Base-by-base conservation (phyloP, 2,797 vertebrate species). In the Chromis chromis region DNA sequence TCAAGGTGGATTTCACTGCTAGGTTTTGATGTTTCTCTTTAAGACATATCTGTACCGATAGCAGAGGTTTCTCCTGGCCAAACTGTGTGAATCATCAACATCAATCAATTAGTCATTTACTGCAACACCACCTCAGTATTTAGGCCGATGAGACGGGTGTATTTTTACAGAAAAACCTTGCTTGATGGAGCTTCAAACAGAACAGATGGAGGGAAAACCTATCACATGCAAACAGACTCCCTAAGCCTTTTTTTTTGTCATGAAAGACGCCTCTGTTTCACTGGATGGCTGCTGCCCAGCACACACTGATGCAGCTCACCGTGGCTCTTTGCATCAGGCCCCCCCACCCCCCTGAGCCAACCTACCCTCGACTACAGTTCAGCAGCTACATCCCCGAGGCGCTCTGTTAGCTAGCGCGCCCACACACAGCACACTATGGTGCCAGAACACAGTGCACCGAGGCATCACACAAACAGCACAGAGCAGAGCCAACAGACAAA, bases 371-470 rank as follows among this genome's bases (percentile, higher is more conserved):
- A 85, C 83, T 88, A 78, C 78, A 85, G 88, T 78, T 88, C 78
- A 77, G 75, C 78, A 84, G 89, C 83, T 74, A 70, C 68, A 85
- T 89, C 89, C 83, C 89, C 0, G 83, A 85, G 88, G 87, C 83
- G 52, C 81, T 91, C 84, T 74, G 83, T 78, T 84, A 88, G 86
- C 85, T 89, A 76, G 78, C 84, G 75, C 89, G 49, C 93, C 93
- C 87, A 92, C 91, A 28, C 84, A 64, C 73, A 0, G 80, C 91
- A 82, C 83, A 75, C 74, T 77, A 78, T 56, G 85, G 82, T 80
- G 91, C 86, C 87, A 89, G 90, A 93, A 90, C 87, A 89, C 79
- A 76, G 89, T 76, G 80, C 90, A 69, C 67, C 60, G 75, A 63
- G 72, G 76, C 83, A 65, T 74, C 63, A 24, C 84, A 74, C 78